Percentiles rank a stretch among this genome's conserved stretches.
Evolutionary conservation across 2,888 invertebrate genomes (phyloP).

Genomic region (Callinectes sapidus): DNA sequence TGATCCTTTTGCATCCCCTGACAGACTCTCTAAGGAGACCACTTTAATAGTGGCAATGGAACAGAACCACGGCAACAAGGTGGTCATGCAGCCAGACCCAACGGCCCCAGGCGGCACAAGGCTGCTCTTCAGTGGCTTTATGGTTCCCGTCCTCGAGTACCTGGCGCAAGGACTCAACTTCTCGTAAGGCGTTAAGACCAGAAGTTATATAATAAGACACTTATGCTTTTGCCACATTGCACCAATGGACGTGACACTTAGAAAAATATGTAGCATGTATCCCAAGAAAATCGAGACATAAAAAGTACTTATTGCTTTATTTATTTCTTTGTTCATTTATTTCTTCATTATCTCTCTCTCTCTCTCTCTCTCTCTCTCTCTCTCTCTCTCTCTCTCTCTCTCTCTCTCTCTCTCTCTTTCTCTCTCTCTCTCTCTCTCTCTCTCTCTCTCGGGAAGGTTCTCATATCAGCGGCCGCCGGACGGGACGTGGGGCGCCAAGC

Average conservation of each 20-base stretch:
- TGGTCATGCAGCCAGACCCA: not conserved
- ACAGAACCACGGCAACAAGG: not conserved
- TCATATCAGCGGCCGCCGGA: not conserved
- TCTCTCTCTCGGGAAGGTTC: not conserved
- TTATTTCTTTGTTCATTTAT: not conserved
- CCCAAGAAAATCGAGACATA: not conserved
- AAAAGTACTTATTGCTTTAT: not conserved
- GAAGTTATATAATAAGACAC: not conserved
- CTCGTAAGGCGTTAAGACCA: not conserved
- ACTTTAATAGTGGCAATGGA: not conserved
- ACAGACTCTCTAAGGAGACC: not conserved
- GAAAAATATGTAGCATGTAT: not conserved
- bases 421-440: not conserved
- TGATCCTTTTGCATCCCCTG: not conserved
- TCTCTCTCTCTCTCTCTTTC: too few species aligned
- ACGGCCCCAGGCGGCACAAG: not conserved
- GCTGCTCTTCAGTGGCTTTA: not conserved
- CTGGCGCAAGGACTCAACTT: conserved; percentile 11
- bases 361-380: too few species aligned
- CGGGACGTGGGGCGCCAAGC: not conserved
- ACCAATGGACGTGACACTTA: not conserved
- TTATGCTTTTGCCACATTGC: not conserved
- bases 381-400: too few species aligned
- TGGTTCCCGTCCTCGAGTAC: conserved; percentile 19
- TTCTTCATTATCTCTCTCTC: too few species aligned